Evolutionary conservation across 2,888 invertebrate species (phyloP).

Genomic region (Blomia tropicalis): DNA sequence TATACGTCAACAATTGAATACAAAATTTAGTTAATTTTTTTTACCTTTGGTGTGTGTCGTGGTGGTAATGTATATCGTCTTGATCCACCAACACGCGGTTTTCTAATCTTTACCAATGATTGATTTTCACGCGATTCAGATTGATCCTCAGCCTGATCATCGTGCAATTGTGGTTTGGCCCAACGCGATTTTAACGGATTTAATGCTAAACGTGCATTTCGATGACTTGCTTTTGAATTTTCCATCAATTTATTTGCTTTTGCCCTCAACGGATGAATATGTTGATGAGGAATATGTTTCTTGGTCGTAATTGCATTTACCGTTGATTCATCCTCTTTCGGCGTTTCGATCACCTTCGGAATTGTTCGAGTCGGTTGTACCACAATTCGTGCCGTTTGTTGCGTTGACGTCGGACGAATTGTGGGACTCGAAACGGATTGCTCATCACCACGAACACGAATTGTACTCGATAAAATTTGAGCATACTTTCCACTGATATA

Average conservation of each 20-base stretch:
- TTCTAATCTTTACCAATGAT: background rate
- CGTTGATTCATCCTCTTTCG: constrained; percentile 3
- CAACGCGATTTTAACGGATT: constrained; percentile 20
- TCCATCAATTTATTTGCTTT: constrained; percentile 11
- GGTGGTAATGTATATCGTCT: constrained; percentile 22
- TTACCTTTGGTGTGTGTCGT: constrained; percentile 21
- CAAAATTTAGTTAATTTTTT: background rate
- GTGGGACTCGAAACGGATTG: constrained; percentile 21
- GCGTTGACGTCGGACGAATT: constrained; percentile 23
- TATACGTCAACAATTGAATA: background rate
- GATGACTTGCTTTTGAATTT: constrained; percentile 9
- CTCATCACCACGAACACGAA: constrained; percentile 38
- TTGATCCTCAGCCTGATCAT: constrained; percentile 13
- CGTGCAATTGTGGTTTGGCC: background rate
- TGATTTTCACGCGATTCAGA: background rate
- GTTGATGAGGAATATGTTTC: background rate
- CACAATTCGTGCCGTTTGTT: background rate
- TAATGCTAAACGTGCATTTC: constrained; percentile 14
- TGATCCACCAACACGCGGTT: constrained; percentile 8
- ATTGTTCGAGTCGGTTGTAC: background rate
- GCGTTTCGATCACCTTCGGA: background rate
- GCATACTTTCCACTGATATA: constrained; percentile 61
- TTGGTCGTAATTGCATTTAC: background rate
- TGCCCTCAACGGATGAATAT: constrained; percentile 4
- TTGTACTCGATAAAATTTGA: constrained; percentile 65